Percentiles rank a stretch among this genome's conserved stretches.
Evolutionary conservation across 2,888 invertebrate species (phyloP).

Genomic region (Napeogenes inachia): DNA sequence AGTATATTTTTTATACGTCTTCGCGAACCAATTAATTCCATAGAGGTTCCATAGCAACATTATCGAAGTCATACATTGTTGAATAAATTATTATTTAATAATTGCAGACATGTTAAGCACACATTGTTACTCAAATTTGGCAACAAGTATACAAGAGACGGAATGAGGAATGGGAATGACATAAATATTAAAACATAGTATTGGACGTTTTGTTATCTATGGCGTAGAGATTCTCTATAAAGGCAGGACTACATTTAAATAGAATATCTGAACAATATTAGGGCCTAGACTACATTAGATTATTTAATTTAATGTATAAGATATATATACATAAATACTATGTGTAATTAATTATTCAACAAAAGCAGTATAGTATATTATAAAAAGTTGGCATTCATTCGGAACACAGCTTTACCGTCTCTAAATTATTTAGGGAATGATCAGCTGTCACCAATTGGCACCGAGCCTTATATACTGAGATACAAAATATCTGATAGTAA

Average conservation of each 20-base stretch:
- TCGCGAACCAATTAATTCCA: too few species aligned
- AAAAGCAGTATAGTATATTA: background rate
- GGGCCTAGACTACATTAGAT: too few species aligned
- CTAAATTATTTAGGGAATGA: slow-evolving; percentile 30
- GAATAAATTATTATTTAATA: background rate
- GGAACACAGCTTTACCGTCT: slow-evolving; percentile 16
- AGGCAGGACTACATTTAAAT: too few species aligned
- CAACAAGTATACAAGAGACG: background rate
- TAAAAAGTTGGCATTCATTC: slow-evolving; percentile 17
- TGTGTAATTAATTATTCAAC: background rate
- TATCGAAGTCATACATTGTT: background rate
- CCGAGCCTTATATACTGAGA: slow-evolving; percentile 15
- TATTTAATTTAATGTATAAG: too few species aligned
- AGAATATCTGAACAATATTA: too few species aligned
- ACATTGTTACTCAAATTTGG: slow-evolving; percentile 7
- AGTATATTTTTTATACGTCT: background rate
- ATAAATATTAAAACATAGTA: background rate
- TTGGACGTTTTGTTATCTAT: background rate
- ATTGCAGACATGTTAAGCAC: slow-evolving; percentile 3
- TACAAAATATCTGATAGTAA: slow-evolving; percentile 17
- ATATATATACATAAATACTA: background rate
- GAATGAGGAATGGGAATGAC: background rate
- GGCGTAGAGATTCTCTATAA: too few species aligned
- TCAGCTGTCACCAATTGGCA: slow-evolving; percentile 29
- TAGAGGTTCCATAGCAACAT: too few species aligned